Evolutionary conservation across 2,113 vertebrate genomes (phyloP).

Genomic region (Poeciliopsis turrubarensis): DNA sequence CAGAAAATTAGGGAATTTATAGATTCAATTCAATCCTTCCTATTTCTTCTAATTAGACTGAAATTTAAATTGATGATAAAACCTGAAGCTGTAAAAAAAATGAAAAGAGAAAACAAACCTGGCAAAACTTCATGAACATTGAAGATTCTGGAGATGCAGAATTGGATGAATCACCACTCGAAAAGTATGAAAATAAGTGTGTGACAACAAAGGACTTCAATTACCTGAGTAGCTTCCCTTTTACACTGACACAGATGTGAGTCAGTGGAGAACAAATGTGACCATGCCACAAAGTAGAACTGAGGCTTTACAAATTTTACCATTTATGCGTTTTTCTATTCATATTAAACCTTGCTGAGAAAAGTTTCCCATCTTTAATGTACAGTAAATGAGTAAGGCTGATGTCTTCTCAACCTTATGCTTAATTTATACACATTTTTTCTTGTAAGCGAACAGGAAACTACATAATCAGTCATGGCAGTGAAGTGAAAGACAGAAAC

Average conservation of each 20-base stretch:
- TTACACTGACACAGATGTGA: slow-evolving; percentile 61
- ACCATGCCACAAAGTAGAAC: slow-evolving; percentile 34
- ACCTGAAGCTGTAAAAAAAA: slow-evolving; percentile 39
- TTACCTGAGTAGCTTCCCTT: slow-evolving; percentile 76
- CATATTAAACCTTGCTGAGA: slow-evolving; percentile 1
- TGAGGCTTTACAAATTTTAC: slow-evolving; percentile 17
- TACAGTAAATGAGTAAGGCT: slow-evolving; percentile 44
- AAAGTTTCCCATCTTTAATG: background rate
- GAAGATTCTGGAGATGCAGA: slow-evolving; percentile 18
- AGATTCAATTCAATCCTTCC: slow-evolving; percentile 55
- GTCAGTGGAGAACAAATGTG: slow-evolving; percentile 41
- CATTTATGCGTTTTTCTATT: slow-evolving; percentile 5
- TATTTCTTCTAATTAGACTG: slow-evolving; percentile 20
- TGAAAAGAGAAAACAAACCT: slow-evolving; percentile 1
- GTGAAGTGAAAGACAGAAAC: slow-evolving; percentile 39
- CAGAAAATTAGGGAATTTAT: slow-evolving; percentile 8
- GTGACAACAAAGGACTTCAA: slow-evolving; percentile 63
- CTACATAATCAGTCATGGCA: slow-evolving; percentile 38
- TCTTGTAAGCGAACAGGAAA: slow-evolving; percentile 19
- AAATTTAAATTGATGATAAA: slow-evolving; percentile 19
- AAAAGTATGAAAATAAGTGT: slow-evolving; percentile 50
- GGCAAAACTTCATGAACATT: background rate
- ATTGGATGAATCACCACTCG: slow-evolving; percentile 43
- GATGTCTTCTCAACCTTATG: slow-evolving; percentile 13
- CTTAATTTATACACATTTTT: slow-evolving; percentile 22